Conservation (phyloP, 2,797 vertebrate species). For the Pelodytes ibericus region DNA sequence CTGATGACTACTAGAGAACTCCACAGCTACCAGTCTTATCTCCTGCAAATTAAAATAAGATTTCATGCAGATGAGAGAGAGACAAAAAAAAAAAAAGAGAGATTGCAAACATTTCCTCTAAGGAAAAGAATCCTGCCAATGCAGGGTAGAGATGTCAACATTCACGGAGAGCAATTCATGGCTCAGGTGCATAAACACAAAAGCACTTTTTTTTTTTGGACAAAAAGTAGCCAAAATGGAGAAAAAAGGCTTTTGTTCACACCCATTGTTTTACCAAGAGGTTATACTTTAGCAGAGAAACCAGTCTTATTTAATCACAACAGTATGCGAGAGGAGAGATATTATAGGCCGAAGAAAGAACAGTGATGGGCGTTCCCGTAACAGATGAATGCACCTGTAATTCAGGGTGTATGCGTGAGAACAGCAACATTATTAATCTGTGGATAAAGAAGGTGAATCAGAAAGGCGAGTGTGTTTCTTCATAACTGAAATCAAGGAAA, state of each 20-base stretch:
- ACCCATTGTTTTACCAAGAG: conserved; percentile 32
- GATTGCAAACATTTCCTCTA: too few species aligned
- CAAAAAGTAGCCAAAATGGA: background rate
- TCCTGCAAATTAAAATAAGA: too few species aligned
- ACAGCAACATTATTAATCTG: conserved; percentile 22
- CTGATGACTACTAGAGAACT: too few species aligned
- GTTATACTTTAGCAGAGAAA: conserved; percentile 11
- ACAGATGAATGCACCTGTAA: conserved; percentile 40
- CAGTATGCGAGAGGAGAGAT: background rate
- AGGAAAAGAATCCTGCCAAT: too few species aligned
- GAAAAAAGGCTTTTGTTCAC: conserved; percentile 20
- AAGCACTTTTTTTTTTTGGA: too few species aligned
- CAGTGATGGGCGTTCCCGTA: conserved; percentile 26
- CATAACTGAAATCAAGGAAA: background rate
- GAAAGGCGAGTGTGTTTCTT: background rate
- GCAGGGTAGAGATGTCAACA: too few species aligned
- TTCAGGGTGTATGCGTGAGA: conserved; percentile 33
- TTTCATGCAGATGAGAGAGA: too few species aligned
- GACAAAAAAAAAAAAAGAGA: too few species aligned
- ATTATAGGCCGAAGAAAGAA: conserved; percentile 19
- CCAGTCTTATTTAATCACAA: conserved; percentile 21
- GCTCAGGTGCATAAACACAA: too few species aligned
- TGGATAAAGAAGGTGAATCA: conserved; percentile 22
- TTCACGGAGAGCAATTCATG: too few species aligned
- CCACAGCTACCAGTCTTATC: too few species aligned